phyloP scores from a whole-genome alignment of 2,888 invertebrate species.

The Drosophila longiperda region DNA sequence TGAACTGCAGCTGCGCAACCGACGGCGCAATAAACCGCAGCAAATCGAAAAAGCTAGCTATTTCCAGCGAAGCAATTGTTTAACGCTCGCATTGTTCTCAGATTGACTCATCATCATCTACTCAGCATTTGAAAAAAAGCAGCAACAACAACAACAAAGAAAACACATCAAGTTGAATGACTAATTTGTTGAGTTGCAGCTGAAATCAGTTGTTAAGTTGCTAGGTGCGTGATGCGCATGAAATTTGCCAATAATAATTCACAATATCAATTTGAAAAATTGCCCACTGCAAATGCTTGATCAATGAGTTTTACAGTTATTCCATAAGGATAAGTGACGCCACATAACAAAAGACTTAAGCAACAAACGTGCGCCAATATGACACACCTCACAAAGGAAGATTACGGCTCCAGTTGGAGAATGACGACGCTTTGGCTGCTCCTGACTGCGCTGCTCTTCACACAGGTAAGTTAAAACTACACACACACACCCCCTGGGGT shows the following conservation, averaged over 20 bases:
- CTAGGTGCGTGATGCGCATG: conserved; percentile 68
- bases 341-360: conserved; percentile 69
- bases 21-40: conserved; percentile 56
- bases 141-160: conserved; percentile 3
- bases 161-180: conserved; percentile 6
- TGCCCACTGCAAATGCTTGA: conserved; percentile 36
- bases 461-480: conserved; percentile 72
- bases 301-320: conserved; percentile 64
- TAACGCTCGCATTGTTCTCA: conserved; percentile 48
- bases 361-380: conserved; percentile 68
- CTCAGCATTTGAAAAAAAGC: conserved; percentile 31
- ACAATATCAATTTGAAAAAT: conserved; percentile 44
- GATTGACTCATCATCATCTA: conserved; percentile 55
- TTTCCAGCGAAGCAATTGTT: conserved; percentile 28
- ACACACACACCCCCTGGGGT: not conserved
- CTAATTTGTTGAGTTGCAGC: conserved; percentile 44
- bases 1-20: conserved; percentile 51
- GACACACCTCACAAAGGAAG: conserved; percentile 50
- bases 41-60: conserved; percentile 19
- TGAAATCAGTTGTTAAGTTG: conserved; percentile 23
- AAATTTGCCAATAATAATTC: conserved; percentile 57
- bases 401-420: conserved; percentile 11
- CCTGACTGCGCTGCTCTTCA: conserved; percentile 63
- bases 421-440: conserved; percentile 57
- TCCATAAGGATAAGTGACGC: conserved; percentile 34